Base-by-base conservation (phyloP, 1,140 invertebrate genomes). In the Drosophila mauritiana region DNA sequence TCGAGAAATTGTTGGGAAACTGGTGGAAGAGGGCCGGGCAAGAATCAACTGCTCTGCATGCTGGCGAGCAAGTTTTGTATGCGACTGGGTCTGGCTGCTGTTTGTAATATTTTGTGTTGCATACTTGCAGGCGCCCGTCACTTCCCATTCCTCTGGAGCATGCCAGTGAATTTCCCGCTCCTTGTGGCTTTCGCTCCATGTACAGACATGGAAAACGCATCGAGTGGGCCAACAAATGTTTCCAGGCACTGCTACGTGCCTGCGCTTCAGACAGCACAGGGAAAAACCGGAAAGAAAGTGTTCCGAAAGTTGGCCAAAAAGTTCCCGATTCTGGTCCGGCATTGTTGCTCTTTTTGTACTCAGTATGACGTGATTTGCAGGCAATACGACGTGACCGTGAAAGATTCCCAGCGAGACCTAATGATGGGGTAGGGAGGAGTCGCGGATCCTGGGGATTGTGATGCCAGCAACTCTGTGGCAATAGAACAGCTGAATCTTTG, bases 301-400 rank as follows among this genome's bases (percentile, higher is more conserved):
- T 63, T 86, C 57, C 49, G 45, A 67, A 82, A 86, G 61, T 82
- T 82, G 63, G 42, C 22, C 31, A 51, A 53, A 49, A 69, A 68
- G 37, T 58, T 74, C 6, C 10, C 54, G 45, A 55, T 37, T 65
- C 49, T 45, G 69, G 53, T 42, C 36, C 52, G 12, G 20, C 27
- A 43, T 43, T 81, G 52, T 54, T 61, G 58, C 51, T 59, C 52
- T 69, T 69, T 48, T 43, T 45, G 53, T 56, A 40, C 57, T 48
- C 53, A 52, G 46, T 45, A 48, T 81, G 82, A 85, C 83, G 82
- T 82, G 83, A 86, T 88, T 86, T 86, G 75, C 74, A 72, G 79
- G 62, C 55, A 75, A 68, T 52, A 67, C 70, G 75, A 88, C 83
- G 83, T 86, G 82, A 83, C 82, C 82, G 70, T 88, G 83, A 86